Conservation (phyloP, 2,797 vertebrate species). For the Molossus molossus region DNA sequence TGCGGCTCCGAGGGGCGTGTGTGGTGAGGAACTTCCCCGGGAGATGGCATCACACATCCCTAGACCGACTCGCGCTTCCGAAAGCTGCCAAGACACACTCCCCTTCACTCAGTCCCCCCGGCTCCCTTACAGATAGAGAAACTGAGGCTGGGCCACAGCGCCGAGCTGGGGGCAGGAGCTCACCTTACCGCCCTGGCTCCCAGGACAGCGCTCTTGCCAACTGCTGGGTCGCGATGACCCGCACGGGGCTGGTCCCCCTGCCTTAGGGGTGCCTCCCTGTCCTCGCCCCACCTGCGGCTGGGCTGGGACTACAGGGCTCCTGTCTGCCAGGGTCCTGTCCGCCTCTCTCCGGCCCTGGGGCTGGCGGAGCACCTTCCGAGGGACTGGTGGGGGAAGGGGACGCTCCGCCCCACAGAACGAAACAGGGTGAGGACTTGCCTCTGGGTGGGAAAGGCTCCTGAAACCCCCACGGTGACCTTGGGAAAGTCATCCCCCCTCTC, state of each 20-base stretch:
- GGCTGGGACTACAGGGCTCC: not conserved
- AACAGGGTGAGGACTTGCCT: not conserved
- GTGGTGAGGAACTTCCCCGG: not conserved
- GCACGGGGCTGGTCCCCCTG: not conserved
- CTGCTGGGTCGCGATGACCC: accelerated
- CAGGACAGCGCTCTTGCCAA: not conserved
- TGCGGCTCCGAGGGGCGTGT: not conserved
- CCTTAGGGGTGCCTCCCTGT: too few species aligned
- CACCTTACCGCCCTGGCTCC: too few species aligned
- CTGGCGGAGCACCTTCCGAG: too few species aligned
- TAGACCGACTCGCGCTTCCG: not conserved
- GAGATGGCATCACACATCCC: not conserved
- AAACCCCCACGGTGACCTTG: not conserved
- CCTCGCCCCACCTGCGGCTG: not conserved
- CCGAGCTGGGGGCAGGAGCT: not conserved
- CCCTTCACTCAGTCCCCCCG: not conserved
- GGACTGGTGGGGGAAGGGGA: not conserved
- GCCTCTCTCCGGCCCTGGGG: too few species aligned
- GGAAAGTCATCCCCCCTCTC: constrained; percentile 35
- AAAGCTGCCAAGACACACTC: not conserved
- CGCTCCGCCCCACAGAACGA: not conserved
- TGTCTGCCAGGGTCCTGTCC: not conserved
- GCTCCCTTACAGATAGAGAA: not conserved
- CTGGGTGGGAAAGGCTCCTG: not conserved
- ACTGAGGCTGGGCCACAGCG: not conserved